These are phyloP conservation scores for Engraulis encrasicolus DNA, from an alignment of 2,113 vertebrate species.

Conservation along the genomic window DNA sequence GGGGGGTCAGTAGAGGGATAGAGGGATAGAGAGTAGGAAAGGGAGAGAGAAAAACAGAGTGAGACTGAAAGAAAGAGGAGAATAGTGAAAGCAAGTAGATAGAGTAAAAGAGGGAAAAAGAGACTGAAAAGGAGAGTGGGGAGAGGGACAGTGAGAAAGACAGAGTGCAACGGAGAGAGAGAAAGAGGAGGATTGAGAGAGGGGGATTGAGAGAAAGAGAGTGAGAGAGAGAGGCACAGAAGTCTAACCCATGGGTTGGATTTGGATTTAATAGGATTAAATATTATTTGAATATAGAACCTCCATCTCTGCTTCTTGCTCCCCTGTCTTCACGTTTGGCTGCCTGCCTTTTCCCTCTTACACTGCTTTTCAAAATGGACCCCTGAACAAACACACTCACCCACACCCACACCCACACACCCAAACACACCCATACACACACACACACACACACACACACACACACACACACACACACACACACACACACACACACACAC, in stretches of 20 bases:
- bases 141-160: too few relatives aligned
- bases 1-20: not conserved
- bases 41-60: not conserved
- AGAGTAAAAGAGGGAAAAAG: too few relatives aligned
- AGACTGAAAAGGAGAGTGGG: too few relatives aligned
- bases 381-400: not conserved
- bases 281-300: slow-evolving; percentile 20
- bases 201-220: not conserved
- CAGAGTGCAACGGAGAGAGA: not conserved
- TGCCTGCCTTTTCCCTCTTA: not conserved
- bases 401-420: not conserved
- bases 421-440: not conserved
- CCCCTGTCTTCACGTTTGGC: slow-evolving; percentile 2
- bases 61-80: not conserved
- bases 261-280: slow-evolving; percentile 18
- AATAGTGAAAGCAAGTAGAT: too few relatives aligned
- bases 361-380: not conserved
- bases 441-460: not conserved
- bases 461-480: not conserved
- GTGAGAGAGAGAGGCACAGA: not conserved
- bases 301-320: not conserved
- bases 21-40: not conserved
- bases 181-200: not conserved
- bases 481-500: not conserved
- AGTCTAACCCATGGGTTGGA: not conserved